Evolutionary conservation across 1,140 invertebrate species (phyloP), one percentile per base, ranked within the genome.

Genomic region (Scaptomyza graminum): DNA sequence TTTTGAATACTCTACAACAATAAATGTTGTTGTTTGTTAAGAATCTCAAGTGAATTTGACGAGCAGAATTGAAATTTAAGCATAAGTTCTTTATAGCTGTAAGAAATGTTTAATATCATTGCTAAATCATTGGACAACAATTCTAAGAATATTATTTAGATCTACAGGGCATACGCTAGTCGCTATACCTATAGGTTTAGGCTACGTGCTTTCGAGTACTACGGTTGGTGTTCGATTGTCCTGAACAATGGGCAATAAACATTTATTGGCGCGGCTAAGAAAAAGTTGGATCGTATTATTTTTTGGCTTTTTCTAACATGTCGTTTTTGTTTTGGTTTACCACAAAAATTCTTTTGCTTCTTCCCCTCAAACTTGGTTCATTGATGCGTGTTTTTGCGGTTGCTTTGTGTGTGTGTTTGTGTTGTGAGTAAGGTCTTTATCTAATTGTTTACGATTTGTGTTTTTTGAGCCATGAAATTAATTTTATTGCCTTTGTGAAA

Each of bases 381-480:
- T 12, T 41, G 37, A 41, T 41, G 37, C 37, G 37, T 41, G n/a
- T 39, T 34, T 44, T 12, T 50, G 16, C 0, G 2, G 18, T 31
- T 31, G 5, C 5, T 31, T 31, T 41, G 15, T 43, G 44, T 46
- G 16, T 56, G 25, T 59, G 56, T 22, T 12, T 28, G 28, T 31
- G 28, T 31, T 31, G 25, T 16, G 11, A 13, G 13, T 16, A 7
- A 11, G 13, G 4, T 39, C 50, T 7, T 28, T 55, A 61, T 84
- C 78, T 64, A 88, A 76, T 83, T 88, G 66, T 83, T 88, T 83
- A 69, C 79, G 57, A 88, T 88, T 88, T 79, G 69, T 63, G 66
- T 69, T 79, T 71, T 77, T 68, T 39, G 62, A 88, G 79, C 54
- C 83, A 89, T 88, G 83, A 88, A 88, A 88, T 88, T 84, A 88